Evolutionary conservation across 2,113 vertebrate genomes (phyloP).

Genomic region (Numida meleagris): DNA sequence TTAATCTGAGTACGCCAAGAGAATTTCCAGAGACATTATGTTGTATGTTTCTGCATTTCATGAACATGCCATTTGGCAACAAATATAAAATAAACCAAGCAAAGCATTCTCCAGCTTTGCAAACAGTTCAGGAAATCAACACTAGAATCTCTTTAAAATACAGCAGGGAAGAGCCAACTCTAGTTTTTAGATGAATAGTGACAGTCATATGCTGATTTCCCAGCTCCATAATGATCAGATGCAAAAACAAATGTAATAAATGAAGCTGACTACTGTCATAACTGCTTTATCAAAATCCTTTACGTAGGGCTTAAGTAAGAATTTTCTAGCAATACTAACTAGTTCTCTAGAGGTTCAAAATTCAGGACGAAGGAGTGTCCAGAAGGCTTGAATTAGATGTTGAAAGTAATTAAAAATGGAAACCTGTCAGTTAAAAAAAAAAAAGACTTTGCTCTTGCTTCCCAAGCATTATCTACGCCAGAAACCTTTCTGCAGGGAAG

Average conservation of each 20-base stretch:
- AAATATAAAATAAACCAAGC: conserved; percentile 1
- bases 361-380: neutral
- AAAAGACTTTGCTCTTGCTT: neutral
- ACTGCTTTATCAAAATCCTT: neutral
- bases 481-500: neutral
- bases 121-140: conserved; percentile 6
- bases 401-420: neutral
- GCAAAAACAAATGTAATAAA: neutral
- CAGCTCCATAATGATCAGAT: neutral
- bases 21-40: neutral
- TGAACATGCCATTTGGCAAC: neutral
- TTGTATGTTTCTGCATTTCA: neutral
- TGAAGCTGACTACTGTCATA: neutral
- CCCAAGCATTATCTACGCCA: neutral
- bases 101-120: neutral
- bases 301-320: neutral
- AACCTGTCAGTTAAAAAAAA: neutral
- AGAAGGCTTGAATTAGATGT: neutral
- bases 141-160: neutral
- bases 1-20: neutral
- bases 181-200: neutral
- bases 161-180: neutral
- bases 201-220: neutral
- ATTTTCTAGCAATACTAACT: neutral
- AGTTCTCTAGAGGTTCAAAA: neutral